Evolutionary conservation across 2,113 vertebrate species (phyloP), one percentile per base, ranked within the genome.

Genomic region (Hylia prasina): DNA sequence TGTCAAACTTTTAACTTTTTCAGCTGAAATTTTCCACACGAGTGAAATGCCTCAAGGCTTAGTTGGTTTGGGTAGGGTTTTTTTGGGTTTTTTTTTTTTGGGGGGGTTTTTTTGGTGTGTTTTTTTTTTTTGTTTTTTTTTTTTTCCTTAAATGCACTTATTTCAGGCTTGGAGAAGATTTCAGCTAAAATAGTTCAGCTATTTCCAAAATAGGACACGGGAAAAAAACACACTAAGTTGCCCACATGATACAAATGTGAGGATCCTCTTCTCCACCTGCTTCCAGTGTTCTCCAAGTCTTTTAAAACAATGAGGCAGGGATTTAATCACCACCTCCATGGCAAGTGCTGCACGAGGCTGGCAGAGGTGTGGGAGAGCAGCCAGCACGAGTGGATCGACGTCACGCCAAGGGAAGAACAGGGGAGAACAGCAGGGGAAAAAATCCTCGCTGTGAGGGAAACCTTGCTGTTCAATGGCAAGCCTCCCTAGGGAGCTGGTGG

Each of bases 161-260:
- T 93, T 97, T 90, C 76, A 83, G 88, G 79, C 90, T 92, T 47
- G 63, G 47, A 90, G 79, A 93, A 85, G 51, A 94, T 87, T 90
- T 96, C 82, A 92, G 68, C 88, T 88, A 73, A 97, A 96, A 96
- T 63, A 95, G 93, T 88, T 88, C 70, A 77, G 82, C 87, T 77
- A 13, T 86, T 94, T 95, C 95, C 92, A 93, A 96, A 93, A 93
- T 70, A 95, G 90, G 75, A 93, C 54, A 85, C 0, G 17, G 73
- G 20, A 42, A 48, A 83, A 83, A 82, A 97, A 94, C 79, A 91
- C 82, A 88, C 30, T 1, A 1, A 50, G 33, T 39, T 73, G 70
- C 82, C 82, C 50, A 87, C 63, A 48, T 8, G 0, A 88, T 40
- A 79, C 42, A 69, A 89, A 63, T 13, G 5, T 1, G 4, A 91